phyloP scores from a whole-genome alignment of 1,140 invertebrate species.

The Sarcophaga bullata region DNA sequence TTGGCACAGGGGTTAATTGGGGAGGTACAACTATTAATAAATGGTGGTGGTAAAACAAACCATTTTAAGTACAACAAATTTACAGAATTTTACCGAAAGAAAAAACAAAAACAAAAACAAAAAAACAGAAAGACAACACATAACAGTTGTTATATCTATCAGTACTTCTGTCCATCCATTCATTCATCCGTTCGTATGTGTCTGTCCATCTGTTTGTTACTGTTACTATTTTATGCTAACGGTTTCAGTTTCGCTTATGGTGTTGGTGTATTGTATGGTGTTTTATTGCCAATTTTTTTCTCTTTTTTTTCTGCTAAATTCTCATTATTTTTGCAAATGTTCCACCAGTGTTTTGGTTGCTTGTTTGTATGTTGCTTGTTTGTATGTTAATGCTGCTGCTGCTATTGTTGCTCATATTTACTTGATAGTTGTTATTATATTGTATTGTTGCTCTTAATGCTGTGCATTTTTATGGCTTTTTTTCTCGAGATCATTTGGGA shows the following conservation, averaged over 20 bases:
- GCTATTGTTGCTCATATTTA: background rate
- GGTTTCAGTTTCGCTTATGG: no score
- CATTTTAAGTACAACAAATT: background rate
- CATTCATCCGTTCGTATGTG: background rate
- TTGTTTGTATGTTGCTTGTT: background rate
- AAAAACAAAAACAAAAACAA: background rate
- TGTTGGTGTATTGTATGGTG: background rate
- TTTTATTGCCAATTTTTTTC: background rate
- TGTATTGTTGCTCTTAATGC: background rate
- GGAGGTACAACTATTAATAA: background rate
- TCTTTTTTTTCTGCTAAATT: background rate
- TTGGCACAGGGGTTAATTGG: no score
- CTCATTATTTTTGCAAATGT: slow-evolving; percentile 38
- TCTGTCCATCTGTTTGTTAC: background rate
- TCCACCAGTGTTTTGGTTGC: background rate
- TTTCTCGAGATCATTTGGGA: slow-evolving; percentile 22
- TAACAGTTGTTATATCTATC: background rate
- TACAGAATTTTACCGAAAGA: background rate
- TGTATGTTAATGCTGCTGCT: background rate
- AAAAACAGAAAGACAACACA: background rate
- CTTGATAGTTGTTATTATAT: background rate
- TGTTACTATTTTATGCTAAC: no score
- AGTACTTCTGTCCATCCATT: background rate
- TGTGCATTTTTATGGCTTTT: slow-evolving; percentile 37
- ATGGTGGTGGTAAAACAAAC: background rate